These are phyloP conservation scores for Poecile atricapillus DNA, from an alignment of 2,113 vertebrate genomes.

Conservation along the genomic window DNA sequence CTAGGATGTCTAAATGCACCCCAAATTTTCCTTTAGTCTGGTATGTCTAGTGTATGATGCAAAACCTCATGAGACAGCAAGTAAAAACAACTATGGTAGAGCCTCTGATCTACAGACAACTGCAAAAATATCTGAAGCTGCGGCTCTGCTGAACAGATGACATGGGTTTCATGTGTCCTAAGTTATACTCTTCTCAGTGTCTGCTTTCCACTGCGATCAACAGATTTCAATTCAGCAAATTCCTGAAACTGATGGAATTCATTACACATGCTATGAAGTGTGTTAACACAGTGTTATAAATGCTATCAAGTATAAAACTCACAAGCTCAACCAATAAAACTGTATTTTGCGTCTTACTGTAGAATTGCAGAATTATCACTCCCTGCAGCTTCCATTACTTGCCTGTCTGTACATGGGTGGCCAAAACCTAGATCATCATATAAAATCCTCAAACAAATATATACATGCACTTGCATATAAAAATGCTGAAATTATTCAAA, in stretches of 20 bases:
- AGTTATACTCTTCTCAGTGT: background rate
- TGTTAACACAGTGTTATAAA: background rate
- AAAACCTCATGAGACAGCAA: background rate
- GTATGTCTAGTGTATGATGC: background rate
- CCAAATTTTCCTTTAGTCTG: background rate
- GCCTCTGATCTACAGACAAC: background rate
- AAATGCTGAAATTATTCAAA: background rate
- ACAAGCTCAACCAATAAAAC: background rate
- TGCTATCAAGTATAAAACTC: background rate
- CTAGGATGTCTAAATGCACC: background rate
- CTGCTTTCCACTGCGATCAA: background rate
- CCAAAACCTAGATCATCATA: background rate
- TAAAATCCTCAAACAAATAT: background rate
- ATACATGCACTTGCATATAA: background rate
- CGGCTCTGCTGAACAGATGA: constrained; percentile 6
- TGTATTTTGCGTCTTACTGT: background rate
- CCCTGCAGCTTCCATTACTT: background rate
- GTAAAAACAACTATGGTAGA: background rate
- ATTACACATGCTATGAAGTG: background rate
- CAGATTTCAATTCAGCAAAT: constrained; percentile 30
- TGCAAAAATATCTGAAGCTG: constrained; percentile 6
- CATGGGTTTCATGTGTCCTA: constrained; percentile 9
- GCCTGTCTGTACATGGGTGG: background rate
- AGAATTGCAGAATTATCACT: background rate
- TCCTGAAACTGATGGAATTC: constrained; percentile 24